Evolutionary conservation across 2,113 vertebrate genomes (phyloP).

Genomic region (Toxotes jaculatrix): DNA sequence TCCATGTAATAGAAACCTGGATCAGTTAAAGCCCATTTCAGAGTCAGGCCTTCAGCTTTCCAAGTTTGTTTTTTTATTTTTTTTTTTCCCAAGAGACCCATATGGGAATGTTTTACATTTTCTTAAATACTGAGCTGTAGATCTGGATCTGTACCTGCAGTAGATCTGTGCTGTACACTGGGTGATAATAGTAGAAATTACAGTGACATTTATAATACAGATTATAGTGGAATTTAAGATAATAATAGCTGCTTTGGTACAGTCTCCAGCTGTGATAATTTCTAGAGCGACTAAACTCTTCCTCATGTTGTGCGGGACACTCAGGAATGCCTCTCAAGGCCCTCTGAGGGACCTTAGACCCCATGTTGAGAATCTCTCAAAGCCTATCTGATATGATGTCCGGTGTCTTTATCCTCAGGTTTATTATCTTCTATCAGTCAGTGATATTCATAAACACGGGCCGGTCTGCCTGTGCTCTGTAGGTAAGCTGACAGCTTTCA

Average conservation of each 20-base stretch:
- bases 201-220: neutral
- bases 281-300: conserved; percentile 4
- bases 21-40: no score
- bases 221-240: conserved; percentile 8
- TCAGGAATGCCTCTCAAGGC: conserved; percentile 1
- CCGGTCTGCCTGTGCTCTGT: neutral
- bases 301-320: conserved; percentile 11
- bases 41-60: no score
- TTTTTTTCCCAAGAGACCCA: no score
- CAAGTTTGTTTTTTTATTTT: no score
- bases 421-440: neutral
- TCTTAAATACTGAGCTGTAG: neutral
- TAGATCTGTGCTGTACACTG: neutral
- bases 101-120: neutral
- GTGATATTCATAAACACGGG: neutral
- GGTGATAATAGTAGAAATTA: neutral
- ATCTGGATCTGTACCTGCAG: neutral
- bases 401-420: neutral
- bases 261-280: conserved; percentile 39
- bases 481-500: neutral
- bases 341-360: conserved; percentile 6
- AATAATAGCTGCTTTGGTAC: conserved; percentile 19
- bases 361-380: conserved; percentile 8
- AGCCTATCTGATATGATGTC: neutral
- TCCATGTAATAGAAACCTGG: no score